Evolutionary conservation across 2,113 vertebrate species (phyloP).

Genomic region (Anthoscopus minutus): DNA sequence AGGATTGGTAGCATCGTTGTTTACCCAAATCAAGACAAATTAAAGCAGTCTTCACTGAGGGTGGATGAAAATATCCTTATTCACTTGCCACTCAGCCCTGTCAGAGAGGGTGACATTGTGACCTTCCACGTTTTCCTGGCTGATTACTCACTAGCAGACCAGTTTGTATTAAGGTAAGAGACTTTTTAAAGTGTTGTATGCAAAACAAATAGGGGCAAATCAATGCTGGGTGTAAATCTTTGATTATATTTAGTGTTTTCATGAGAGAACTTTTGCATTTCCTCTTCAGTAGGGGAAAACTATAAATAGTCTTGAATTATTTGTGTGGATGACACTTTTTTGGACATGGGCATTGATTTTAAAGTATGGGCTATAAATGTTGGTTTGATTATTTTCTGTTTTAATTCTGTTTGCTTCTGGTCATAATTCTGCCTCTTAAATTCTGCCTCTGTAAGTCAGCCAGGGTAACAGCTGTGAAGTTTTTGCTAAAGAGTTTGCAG

Average conservation of each 20-base stretch:
- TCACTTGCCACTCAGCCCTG: slow-evolving; percentile 78
- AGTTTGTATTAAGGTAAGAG: slow-evolving; percentile 85
- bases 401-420: background rate
- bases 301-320: background rate
- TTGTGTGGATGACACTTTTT: background rate
- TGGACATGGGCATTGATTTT: background rate
- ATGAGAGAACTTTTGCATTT: background rate
- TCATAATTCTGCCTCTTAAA: background rate
- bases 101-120: slow-evolving; percentile 85
- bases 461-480: background rate
- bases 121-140: slow-evolving; percentile 83
- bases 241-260: background rate
- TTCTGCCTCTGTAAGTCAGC: background rate
- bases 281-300: background rate
- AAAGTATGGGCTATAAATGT: background rate
- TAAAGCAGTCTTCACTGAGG: slow-evolving; percentile 72
- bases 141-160: slow-evolving; percentile 74
- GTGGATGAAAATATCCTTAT: slow-evolving; percentile 85
- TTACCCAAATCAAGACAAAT: slow-evolving; percentile 70
- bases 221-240: background rate
- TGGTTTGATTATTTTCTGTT: background rate
- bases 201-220: background rate
- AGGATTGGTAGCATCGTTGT: slow-evolving; percentile 85
- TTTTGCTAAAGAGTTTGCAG: background rate
- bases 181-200: background rate